A percentile compares a stretch with the other conserved stretches of the same genome.
phyloP scores from a whole-genome alignment of 1,140 invertebrate genomes.

The Macrobrachium rosenbergii region DNA sequence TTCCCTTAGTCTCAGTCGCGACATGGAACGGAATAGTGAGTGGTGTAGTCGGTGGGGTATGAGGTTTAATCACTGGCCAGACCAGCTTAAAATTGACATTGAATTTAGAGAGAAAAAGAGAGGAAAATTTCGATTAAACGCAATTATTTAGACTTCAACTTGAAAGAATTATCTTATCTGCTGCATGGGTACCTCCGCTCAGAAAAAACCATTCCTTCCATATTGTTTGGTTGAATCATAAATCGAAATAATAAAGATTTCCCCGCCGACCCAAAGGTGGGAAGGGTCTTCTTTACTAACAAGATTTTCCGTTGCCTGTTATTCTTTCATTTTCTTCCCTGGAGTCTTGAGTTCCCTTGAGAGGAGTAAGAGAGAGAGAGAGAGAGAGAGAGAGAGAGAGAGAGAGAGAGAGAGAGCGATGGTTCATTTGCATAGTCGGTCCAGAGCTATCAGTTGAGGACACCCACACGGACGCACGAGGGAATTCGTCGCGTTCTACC shows the following conservation, averaged over 20 bases:
- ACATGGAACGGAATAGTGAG: too few relatives aligned
- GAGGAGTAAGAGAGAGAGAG: neutral
- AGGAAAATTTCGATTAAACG: neutral
- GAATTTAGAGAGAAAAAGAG: neutral
- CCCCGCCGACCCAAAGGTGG: neutral
- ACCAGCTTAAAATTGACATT: too few relatives aligned
- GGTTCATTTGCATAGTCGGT: too few relatives aligned
- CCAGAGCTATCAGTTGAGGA: too few relatives aligned
- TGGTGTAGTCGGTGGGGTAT: too few relatives aligned
- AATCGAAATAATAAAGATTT: neutral
- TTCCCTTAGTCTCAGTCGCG: too few relatives aligned
- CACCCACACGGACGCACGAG: too few relatives aligned
- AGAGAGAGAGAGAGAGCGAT: neutral
- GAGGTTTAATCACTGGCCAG: neutral
- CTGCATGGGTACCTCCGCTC: too few relatives aligned
- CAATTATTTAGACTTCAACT: too few relatives aligned
- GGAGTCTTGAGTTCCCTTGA: neutral
- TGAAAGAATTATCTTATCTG: neutral
- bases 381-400: neutral
- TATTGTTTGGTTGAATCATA: neutral
- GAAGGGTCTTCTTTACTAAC: too few relatives aligned
- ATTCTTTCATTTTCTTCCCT: constrained; percentile 9
- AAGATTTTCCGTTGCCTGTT: neutral
- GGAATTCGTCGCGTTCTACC: too few relatives aligned
- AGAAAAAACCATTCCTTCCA: too few relatives aligned